Evolutionary conservation across 1,140 invertebrate species (phyloP), one percentile per base, ranked within the genome.

Genomic region (Microplitis demolitor): DNA sequence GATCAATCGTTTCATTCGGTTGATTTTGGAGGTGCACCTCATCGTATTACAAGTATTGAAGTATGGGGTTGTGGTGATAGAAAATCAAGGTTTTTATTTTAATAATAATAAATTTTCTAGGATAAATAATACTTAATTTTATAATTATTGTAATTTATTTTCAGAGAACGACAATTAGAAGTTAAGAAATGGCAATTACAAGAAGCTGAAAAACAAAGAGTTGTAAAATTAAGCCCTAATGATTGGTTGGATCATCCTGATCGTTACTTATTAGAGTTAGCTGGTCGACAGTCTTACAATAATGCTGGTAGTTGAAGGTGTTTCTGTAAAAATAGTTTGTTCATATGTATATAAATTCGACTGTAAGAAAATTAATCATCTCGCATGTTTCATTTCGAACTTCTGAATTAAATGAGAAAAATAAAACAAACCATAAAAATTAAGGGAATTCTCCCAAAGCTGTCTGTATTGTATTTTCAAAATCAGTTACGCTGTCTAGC

Each of bases 161-260:
- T 69, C 9, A 91, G 94, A 54, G 94, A 96, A 82, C 90, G 90
- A 35, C 95, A 97, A 85, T 82, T 94, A 70, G 94, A 96, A 76
- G 92, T 96, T 71, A 96, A 96, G 84, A 94, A 95, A 77, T 97
- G 95, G 95, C 94, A 97, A 82, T 91, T 94, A 0, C 93, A 93
- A 80, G 93, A 97, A 85, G 93, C 92, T 0, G 95, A 97, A 85
- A 90, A 92, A 74, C 93, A 95, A 74, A 85, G 93, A 60, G 88
- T 89, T 24, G 93, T 96, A 3, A 96, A 96, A 83, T 83, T 96
- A 62, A 95, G 92, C 54, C 90, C 93, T 0, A 90, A 91, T 16
- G 95, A 96, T 82, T 97, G 96, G 96, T 89, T 95, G 75, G 95
- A 97, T 83, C 95, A 97, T 89, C 96, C 96, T 3, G 96, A 98